phyloP scores from a whole-genome alignment of 1,140 invertebrate genomes.

The Rhynchophorus ferrugineus region DNA sequence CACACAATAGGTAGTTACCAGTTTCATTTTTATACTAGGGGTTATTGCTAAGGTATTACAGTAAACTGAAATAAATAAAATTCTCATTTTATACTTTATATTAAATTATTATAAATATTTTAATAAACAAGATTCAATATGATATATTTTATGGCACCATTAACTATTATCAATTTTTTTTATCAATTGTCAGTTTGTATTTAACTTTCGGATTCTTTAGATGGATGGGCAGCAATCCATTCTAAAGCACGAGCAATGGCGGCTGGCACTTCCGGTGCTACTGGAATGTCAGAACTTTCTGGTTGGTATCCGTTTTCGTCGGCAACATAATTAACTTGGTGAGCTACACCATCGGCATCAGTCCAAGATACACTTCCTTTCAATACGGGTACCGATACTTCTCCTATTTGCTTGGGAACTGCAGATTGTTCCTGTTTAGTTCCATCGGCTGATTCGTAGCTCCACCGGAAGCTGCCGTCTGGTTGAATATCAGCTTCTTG shows the following conservation, averaged over 20 bases:
- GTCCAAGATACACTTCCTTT: neutral
- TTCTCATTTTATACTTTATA: no score
- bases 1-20: no score
- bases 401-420: neutral
- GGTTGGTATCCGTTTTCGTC: neutral
- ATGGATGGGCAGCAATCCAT: slow-evolving; percentile 6
- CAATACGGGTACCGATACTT: neutral
- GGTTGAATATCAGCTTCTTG: neutral
- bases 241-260: slow-evolving; percentile 1
- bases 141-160: no score
- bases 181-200: no score
- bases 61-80: no score
- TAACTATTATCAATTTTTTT: no score
- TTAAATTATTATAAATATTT: no score
- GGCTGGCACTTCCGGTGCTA: neutral
- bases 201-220: neutral
- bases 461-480: neutral
- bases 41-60: no score
- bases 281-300: slow-evolving; percentile 1
- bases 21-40: no score
- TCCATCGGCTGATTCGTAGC: neutral
- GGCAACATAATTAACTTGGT: neutral
- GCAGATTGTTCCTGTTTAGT: slow-evolving; percentile 1
- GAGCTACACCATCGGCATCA: slow-evolving; percentile 1
- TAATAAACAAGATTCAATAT: no score